These are phyloP conservation scores for Apolygus lucorum DNA, from an alignment of 1,140 invertebrate species.

Conservation along the genomic window DNA sequence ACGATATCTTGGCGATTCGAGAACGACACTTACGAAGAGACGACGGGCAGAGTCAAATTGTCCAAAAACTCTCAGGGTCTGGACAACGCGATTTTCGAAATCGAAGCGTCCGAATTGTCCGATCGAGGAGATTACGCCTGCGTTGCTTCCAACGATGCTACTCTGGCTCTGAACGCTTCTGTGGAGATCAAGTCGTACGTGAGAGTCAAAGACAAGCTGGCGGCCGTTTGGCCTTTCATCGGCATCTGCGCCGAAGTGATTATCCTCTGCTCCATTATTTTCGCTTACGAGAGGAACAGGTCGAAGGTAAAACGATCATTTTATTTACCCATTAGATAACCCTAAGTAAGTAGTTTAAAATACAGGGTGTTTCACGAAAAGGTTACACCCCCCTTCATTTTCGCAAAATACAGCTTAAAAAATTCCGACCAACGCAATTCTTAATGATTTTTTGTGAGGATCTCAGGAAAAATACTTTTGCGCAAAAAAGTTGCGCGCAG, in stretches of 20 bases:
- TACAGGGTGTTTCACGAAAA: no score
- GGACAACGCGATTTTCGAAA: slow-evolving; percentile 40
- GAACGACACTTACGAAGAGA: slow-evolving; percentile 40
- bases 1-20: slow-evolving; percentile 52
- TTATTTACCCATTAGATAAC: no score
- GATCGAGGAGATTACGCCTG: slow-evolving; percentile 62
- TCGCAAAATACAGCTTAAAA: no score
- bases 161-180: slow-evolving; percentile 34
- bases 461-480: no score
- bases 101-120: slow-evolving; percentile 48
- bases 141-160: slow-evolving; percentile 43
- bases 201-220: slow-evolving; percentile 78
- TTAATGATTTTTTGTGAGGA: no score
- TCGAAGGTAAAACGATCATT: not conserved
- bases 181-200: slow-evolving; percentile 46
- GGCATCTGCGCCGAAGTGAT: slow-evolving; percentile 88
- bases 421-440: no score
- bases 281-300: slow-evolving; percentile 88
- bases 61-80: not conserved
- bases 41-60: not conserved
- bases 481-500: no score
- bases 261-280: slow-evolving; percentile 86
- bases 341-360: no score
- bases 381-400: no score
- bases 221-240: slow-evolving; percentile 86